These are phyloP conservation scores for human DNA, from an alignment of 2,113 vertebrate species.

Conservation along the genomic window DNA sequence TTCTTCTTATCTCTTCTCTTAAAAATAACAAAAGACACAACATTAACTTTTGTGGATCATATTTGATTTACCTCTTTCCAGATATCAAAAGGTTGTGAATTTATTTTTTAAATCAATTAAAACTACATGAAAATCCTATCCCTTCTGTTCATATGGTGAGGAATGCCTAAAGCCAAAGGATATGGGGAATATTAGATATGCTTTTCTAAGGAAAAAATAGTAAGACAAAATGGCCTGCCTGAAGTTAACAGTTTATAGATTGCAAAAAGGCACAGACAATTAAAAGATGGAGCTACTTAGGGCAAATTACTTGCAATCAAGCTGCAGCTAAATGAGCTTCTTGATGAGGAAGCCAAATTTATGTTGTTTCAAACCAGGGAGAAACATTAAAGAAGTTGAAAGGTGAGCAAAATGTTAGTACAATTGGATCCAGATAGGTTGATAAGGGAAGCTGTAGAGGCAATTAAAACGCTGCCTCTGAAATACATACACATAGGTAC, in stretches of 20 bases:
- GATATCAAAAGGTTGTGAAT: constrained; percentile 62
- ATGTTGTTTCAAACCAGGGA: constrained; percentile 83
- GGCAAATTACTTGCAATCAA: constrained; percentile 89
- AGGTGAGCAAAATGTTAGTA: constrained; percentile 83
- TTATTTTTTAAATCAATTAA: constrained; percentile 77
- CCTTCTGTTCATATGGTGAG: constrained; percentile 79
- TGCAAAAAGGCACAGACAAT: constrained; percentile 85
- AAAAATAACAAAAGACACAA: constrained; percentile 20
- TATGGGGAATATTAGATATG: constrained; percentile 83
- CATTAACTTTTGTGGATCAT: constrained; percentile 46
- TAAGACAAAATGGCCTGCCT: constrained; percentile 84
- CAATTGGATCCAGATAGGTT: constrained; percentile 73
- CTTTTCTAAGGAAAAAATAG: constrained; percentile 79
- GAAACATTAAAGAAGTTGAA: constrained; percentile 81
- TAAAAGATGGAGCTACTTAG: constrained; percentile 85
- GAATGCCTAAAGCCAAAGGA: constrained; percentile 78
- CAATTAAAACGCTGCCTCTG: constrained; percentile 61
- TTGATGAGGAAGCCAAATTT: constrained; percentile 87
- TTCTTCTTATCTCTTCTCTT: constrained; percentile 35
- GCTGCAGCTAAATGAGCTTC: constrained; percentile 86
- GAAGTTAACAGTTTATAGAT: constrained; percentile 88
- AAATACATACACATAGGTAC: background rate
- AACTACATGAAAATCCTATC: constrained; percentile 72
- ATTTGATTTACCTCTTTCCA: constrained; percentile 75
- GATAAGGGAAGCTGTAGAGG: constrained; percentile 70